Evolutionary conservation across 1,140 invertebrate genomes (phyloP).

Genomic region (Drosophila kohkoa): DNA sequence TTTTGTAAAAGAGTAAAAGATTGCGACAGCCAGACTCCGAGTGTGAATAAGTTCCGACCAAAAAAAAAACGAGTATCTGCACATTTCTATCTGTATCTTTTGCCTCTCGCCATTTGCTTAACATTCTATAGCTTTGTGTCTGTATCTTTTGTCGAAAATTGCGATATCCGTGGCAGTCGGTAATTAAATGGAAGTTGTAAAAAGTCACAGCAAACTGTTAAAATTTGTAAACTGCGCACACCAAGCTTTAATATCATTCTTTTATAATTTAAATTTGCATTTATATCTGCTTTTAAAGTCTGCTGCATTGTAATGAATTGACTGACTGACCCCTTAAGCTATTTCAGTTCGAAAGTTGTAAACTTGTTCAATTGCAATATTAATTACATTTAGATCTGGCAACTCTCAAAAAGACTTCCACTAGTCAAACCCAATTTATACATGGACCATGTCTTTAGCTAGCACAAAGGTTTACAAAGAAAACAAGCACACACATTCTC

Average conservation of each 20-base stretch:
- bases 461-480: constrained; percentile 16
- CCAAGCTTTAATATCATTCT: too few species aligned
- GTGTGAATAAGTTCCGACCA: background rate
- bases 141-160: constrained; percentile 3
- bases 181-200: constrained; percentile 1
- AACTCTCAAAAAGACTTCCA: constrained; percentile 1
- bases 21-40: constrained; percentile 18
- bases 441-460: constrained; percentile 23
- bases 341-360: background rate
- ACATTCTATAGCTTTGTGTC: too few species aligned
- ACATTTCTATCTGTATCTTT: background rate
- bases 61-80: background rate
- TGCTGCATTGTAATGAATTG: too few species aligned
- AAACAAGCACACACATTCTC: background rate
- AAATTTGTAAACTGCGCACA: background rate
- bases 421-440: constrained; percentile 14
- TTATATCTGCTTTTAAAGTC: too few species aligned
- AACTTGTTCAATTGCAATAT: background rate
- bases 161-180: background rate
- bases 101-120: background rate
- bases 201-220: background rate
- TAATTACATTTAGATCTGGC: constrained; percentile 8
- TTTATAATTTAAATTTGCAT: too few species aligned
- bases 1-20: constrained; percentile 36
- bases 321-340: background rate